These are phyloP conservation scores for Microplitis demolitor DNA, from an alignment of 1,140 invertebrate species.

Conservation along the genomic window DNA sequence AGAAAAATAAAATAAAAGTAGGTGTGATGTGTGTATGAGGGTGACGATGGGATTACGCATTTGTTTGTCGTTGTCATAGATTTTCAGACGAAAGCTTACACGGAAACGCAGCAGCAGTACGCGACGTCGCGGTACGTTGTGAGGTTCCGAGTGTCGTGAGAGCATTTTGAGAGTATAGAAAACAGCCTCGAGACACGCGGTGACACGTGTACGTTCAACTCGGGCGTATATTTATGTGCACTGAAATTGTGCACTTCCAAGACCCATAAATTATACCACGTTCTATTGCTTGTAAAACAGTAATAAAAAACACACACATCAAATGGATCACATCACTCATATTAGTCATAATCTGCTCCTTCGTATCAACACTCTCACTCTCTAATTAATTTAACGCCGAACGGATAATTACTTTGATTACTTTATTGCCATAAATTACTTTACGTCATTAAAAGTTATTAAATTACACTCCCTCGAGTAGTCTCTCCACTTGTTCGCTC, in stretches of 20 bases:
- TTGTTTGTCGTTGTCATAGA: conserved; percentile 39
- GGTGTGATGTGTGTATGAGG: conserved; percentile 22
- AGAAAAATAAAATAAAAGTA: not conserved
- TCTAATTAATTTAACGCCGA: too few relatives aligned
- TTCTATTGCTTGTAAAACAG: conserved; percentile 21
- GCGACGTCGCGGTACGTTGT: conserved; percentile 3
- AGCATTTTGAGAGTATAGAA: conserved; percentile 42
- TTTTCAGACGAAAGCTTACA: conserved; percentile 7
- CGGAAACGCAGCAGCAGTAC: conserved; percentile 23
- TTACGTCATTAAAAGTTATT: too few relatives aligned
- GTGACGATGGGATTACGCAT: conserved; percentile 54
- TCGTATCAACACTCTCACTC: too few relatives aligned
- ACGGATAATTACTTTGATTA: too few relatives aligned
- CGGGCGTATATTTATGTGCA: conserved; percentile 42
- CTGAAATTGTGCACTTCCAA: conserved; percentile 4
- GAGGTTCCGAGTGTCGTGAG: conserved; percentile 29
- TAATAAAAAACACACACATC: not conserved
- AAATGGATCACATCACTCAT: not conserved
- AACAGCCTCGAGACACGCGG: conserved; percentile 50
- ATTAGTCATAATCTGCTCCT: too few relatives aligned
- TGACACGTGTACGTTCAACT: conserved; percentile 58
- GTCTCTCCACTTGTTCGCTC: not conserved
- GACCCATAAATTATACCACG: conserved; percentile 35
- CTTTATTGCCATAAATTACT: too few relatives aligned
- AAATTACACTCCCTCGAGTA: not conserved